Conservation (phyloP, 2,888 invertebrate genomes). For the Eilema depressum region DNA sequence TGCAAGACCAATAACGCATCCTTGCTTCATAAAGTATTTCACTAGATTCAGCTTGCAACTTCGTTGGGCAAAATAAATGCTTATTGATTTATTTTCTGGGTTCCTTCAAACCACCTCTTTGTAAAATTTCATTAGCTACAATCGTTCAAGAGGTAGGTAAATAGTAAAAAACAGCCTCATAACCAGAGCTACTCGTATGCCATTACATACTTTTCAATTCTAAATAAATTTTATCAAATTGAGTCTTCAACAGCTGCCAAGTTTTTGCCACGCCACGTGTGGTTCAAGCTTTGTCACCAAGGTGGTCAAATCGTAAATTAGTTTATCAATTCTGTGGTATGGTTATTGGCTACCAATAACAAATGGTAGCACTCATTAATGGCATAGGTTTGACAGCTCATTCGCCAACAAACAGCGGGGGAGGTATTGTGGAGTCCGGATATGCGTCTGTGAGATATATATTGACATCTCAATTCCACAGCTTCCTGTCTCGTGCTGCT, state of each 20-base stretch:
- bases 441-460: constrained; percentile 66
- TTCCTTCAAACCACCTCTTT: too few relatives aligned
- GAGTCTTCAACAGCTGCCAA: constrained; percentile 53
- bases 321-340: constrained; percentile 62
- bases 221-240: constrained; percentile 28
- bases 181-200: too few relatives aligned
- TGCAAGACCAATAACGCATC: too few relatives aligned
- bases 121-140: too few relatives aligned
- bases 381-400: constrained; percentile 72
- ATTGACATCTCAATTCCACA: constrained; percentile 78
- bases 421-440: constrained; percentile 72
- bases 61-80: too few relatives aligned
- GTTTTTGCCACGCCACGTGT: constrained; percentile 57
- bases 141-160: too few relatives aligned
- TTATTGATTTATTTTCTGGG: too few relatives aligned
- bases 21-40: too few relatives aligned
- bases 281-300: constrained; percentile 39
- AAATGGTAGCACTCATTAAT: constrained; percentile 74
- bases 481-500: constrained; percentile 64
- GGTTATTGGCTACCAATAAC: constrained; percentile 49
- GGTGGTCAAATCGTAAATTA: constrained; percentile 58
- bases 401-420: constrained; percentile 84
- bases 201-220: neutral
- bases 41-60: too few relatives aligned
- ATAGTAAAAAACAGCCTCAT: too few relatives aligned